Base-by-base conservation (phyloP, 2,888 invertebrate species). In the Archips crataeganus region DNA sequence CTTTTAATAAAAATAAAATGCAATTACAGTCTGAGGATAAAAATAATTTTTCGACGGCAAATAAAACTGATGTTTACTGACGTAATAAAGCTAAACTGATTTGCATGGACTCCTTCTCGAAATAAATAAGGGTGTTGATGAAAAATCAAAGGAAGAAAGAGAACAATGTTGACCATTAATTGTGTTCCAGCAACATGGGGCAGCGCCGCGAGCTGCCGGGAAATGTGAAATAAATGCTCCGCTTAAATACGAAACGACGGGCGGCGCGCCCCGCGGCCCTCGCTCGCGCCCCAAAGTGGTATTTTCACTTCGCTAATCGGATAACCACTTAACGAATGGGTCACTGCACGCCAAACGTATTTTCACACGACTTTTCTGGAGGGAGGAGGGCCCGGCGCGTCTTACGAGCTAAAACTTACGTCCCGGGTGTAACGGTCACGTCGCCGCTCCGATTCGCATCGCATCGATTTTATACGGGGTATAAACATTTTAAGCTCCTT, bases 241-340 rank as follows among this genome's bases (percentile, higher is more conserved):
- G 91, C 90, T 92, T 91, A 92, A 91, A 93, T 91, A 88, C 87
- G 90, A 92, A 93, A 93, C 88, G 85, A 75, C 85, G 87, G 82
- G 87, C 86, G 84, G 83, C 85, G 88, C 91, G 88, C 91, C 77
- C 91, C 90, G 92, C 90, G 90, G 92, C 90, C 84, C 90, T 93
- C 91, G 86, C 88, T 89, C 89, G 89, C 91, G 90, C 94, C 93
- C 94, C 85, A 94, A 95, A 95, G 95, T 95, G 95, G 94, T 94
- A 93, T 95, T 94, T 95, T 95, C 95, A 95, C 94, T 95, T 95
- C 94, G 92, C 94, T 95, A 95, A 95, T 95, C 95, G 95, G 95
- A 95, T 95, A 95, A 95, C 94, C 94, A 93, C 94, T 94, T 94
- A 92, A 93, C 94, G 94, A 94, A 94, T 94, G 94, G 94, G 91